These are phyloP conservation scores for Leptinotarsa undecemlineata DNA, from an alignment of 1,140 invertebrate genomes.

Conservation along the genomic window DNA sequence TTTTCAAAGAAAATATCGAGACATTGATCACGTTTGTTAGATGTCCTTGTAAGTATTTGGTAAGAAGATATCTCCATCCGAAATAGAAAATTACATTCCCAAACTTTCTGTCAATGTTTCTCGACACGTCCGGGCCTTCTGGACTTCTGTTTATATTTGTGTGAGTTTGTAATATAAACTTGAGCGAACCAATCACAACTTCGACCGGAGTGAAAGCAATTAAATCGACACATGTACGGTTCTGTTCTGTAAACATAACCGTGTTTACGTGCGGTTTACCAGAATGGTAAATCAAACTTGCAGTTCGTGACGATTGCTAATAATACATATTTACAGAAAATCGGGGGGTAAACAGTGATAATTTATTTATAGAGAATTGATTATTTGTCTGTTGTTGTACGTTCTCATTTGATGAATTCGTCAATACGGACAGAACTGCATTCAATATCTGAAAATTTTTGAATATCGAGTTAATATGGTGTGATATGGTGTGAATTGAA, in stretches of 20 bases:
- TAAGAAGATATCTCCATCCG: too few relatives aligned
- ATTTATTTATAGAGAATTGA: not conserved
- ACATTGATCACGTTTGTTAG: too few relatives aligned
- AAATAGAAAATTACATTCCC: not conserved
- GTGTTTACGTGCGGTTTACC: constrained; percentile 4
- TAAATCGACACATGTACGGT: constrained; percentile 5
- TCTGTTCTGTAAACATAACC: not conserved
- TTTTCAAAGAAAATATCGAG: too few relatives aligned
- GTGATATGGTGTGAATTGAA: too few relatives aligned
- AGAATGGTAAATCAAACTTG: not conserved
- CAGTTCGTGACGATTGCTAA: constrained; percentile 5
- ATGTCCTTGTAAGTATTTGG: too few relatives aligned
- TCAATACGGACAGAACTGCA: too few relatives aligned
- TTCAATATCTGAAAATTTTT: too few relatives aligned
- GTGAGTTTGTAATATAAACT: constrained; percentile 6
- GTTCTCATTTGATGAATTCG: not conserved
- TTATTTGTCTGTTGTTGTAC: not conserved
- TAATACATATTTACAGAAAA: constrained; percentile 1
- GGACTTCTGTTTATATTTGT: not conserved
- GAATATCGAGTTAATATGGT: too few relatives aligned
- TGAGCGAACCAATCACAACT: not conserved
- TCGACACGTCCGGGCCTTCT: not conserved
- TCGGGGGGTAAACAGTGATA: not conserved
- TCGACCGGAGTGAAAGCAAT: not conserved
- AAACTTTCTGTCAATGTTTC: not conserved